phyloP scores from a whole-genome alignment of 2,113 vertebrate genomes.

The pig (Sus scrofa) region T2T-Sscrofa CM000825.6:26331001-26331500 shows the following conservation, averaged over 20 bases:
- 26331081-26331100: neutral
- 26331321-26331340: neutral
- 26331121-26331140: neutral
- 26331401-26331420: neutral
- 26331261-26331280: constrained; percentile 97
- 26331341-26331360: neutral
- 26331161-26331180: constrained; percentile 1
- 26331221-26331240: constrained; percentile 95
- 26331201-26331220: constrained; percentile 95
- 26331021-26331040: neutral
- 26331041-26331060: neutral
- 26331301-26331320: constrained; percentile 3
- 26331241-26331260: constrained; percentile 95
- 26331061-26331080: neutral
- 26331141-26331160: neutral
- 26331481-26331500: neutral
- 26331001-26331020: neutral
- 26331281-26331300: constrained; percentile 72
- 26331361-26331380: neutral
- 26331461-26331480: neutral
- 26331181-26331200: constrained; percentile 90
- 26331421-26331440: neutral
- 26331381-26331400: neutral
- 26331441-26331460: neutral
- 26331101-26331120: neutral